These are phyloP conservation scores for Hylyphantes graminicola DNA, from an alignment of 1,140 invertebrate genomes.

Conservation along the genomic window DNA sequence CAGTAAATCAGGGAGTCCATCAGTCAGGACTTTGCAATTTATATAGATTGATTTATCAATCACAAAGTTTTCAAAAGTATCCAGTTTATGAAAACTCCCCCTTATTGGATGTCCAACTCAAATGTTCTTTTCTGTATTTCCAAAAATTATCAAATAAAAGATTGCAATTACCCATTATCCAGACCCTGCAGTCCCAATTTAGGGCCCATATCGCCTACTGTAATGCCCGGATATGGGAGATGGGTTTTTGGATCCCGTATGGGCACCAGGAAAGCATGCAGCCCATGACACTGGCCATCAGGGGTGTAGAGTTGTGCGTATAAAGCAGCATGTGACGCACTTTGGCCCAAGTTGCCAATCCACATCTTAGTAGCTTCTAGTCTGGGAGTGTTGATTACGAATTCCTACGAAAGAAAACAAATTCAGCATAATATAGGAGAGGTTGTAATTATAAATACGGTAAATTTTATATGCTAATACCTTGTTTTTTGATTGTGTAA, in stretches of 20 bases:
- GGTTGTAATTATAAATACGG: background rate
- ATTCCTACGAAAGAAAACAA: slow-evolving; percentile 73
- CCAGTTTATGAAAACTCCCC: no score
- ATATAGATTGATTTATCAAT: no score
- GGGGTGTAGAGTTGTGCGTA: slow-evolving; percentile 89
- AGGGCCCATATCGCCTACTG: slow-evolving; percentile 87
- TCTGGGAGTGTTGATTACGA: slow-evolving; percentile 90
- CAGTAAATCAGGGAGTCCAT: no score
- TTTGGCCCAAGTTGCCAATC: slow-evolving; percentile 89
- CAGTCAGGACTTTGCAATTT: no score
- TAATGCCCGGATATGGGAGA: slow-evolving; percentile 78
- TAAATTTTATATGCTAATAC: no score
- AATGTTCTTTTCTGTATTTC: background rate
- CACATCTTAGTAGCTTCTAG: slow-evolving; percentile 96
- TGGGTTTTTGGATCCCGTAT: slow-evolving; percentile 82
- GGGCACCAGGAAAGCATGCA: slow-evolving; percentile 87
- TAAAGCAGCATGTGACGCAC: slow-evolving; percentile 85
- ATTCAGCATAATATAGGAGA: background rate
- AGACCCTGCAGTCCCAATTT: slow-evolving; percentile 89
- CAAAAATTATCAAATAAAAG: background rate
- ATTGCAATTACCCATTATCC: slow-evolving; percentile 80
- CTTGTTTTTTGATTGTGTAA: no score
- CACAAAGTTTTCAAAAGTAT: no score
- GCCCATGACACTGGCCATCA: slow-evolving; percentile 84
- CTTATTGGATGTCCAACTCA: no score